Conservation (phyloP, 2,888 invertebrate species). For the Apodemia mormo region DNA sequence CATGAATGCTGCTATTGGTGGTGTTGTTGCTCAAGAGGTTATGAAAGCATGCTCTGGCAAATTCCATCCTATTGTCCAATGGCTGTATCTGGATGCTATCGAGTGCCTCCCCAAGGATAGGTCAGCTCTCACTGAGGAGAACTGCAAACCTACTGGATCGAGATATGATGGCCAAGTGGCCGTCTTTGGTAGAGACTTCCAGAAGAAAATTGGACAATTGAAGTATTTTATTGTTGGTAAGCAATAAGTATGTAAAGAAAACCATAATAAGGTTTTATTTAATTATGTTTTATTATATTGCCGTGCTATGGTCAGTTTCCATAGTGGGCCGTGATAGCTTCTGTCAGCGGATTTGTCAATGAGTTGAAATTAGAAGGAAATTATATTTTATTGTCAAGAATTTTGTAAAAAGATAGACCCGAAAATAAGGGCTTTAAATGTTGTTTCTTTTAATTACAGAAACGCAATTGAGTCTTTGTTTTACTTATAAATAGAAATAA, state of each 20-base stretch:
- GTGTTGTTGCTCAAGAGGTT: constrained; percentile 98
- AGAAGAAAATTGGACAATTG: constrained; percentile 89
- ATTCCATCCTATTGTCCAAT: constrained; percentile 95
- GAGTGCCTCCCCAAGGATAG: constrained; percentile 93
- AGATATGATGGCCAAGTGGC: constrained; percentile 96
- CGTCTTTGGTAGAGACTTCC: constrained; percentile 95
- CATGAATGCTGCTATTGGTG: constrained; percentile 96
- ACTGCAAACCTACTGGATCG: constrained; percentile 86
- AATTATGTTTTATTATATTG: too few relatives aligned
- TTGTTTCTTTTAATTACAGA: too few relatives aligned
- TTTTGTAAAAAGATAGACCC: too few relatives aligned
- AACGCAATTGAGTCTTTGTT: too few relatives aligned
- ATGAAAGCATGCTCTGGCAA: constrained; percentile 99
- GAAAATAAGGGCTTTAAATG: too few relatives aligned
- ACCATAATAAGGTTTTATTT: too few relatives aligned
- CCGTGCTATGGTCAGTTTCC: too few relatives aligned
- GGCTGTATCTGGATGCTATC: constrained; percentile 97
- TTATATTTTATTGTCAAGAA: too few relatives aligned
- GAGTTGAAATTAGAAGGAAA: too few relatives aligned
- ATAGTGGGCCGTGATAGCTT: too few relatives aligned
- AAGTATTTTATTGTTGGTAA: constrained; percentile 89
- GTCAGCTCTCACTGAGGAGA: constrained; percentile 85
- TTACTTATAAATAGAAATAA: too few relatives aligned
- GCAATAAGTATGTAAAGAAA: constrained; percentile 36
- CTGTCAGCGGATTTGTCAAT: too few relatives aligned